A percentile compares a stretch with the other conserved stretches of the same genome.
phyloP scores from a whole-genome alignment of 2,113 vertebrate genomes.

The Alexandromys fortis region DNA sequence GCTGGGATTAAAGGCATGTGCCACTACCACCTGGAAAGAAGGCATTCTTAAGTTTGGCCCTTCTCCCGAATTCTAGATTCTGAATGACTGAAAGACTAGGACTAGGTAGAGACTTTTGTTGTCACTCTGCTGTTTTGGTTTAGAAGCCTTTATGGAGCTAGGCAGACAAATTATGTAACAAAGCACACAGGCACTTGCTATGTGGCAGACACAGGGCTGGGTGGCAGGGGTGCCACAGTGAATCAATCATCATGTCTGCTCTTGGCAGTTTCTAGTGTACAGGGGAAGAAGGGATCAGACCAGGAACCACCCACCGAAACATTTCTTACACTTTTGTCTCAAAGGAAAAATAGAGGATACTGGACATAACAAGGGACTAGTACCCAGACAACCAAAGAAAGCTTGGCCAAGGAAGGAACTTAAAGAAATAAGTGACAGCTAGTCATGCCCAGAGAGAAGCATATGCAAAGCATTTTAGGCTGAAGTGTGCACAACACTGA shows the following conservation, averaged over 20 bases:
- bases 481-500: not conserved
- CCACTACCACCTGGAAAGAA: not conserved
- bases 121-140: not conserved
- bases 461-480: not conserved
- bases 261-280: not conserved
- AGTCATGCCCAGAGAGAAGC: not conserved
- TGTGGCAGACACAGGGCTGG: not conserved
- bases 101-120: not conserved
- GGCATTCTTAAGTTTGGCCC: not conserved
- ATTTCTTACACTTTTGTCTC: not conserved
- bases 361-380: not conserved
- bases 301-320: not conserved
- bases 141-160: not conserved
- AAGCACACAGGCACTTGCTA: not conserved
- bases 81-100: not conserved
- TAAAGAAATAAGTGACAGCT: not conserved
- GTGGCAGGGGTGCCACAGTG: not conserved
- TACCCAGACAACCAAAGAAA: not conserved
- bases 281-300: not conserved
- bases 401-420: not conserved
- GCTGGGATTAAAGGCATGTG: not conserved
- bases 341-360: slow-evolving; percentile 23
- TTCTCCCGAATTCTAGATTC: not conserved
- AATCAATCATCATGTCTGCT: not conserved
- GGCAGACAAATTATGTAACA: slow-evolving; percentile 9